phyloP scores from a whole-genome alignment of 2,888 invertebrate species.

The Anticlea derivata region DNA sequence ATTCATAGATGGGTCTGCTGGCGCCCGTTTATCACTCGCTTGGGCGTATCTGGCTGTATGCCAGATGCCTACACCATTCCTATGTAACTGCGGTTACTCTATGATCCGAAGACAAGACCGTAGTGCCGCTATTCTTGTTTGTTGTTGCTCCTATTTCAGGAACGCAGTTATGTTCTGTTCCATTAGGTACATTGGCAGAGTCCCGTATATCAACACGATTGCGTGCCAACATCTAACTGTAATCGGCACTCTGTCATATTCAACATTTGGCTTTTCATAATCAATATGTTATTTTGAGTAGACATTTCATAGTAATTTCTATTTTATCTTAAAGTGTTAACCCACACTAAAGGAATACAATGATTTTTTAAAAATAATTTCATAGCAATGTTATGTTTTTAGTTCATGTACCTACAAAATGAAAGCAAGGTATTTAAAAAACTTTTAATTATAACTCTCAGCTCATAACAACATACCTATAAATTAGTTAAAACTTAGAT shows the following conservation, averaged over 20 bases:
- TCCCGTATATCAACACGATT: slow-evolving; percentile 14
- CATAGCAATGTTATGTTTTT: too few species aligned
- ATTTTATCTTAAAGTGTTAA: too few species aligned
- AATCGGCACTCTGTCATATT: slow-evolving; percentile 7
- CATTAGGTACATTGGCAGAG: slow-evolving; percentile 29
- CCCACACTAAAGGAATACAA: too few species aligned
- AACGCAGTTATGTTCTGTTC: slow-evolving; percentile 20
- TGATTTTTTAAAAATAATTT: too few species aligned
- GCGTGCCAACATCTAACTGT: slow-evolving; percentile 13
- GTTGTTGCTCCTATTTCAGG: slow-evolving; percentile 36
- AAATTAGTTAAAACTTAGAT: slow-evolving; percentile 47
- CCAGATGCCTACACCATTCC: slow-evolving; percentile 38
- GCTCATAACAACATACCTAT: slow-evolving; percentile 61
- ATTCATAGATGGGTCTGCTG: slow-evolving; percentile 42
- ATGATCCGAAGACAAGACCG: slow-evolving; percentile 13
- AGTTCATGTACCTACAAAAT: slow-evolving; percentile 20
- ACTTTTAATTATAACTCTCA: slow-evolving; percentile 74
- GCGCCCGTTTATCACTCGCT: slow-evolving; percentile 47
- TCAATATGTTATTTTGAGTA: slow-evolving; percentile 6
- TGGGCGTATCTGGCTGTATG: slow-evolving; percentile 43
- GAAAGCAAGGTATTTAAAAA: slow-evolving; percentile 46
- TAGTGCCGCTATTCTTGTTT: slow-evolving; percentile 34
- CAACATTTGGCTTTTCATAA: slow-evolving; percentile 22
- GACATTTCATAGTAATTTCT: slow-evolving; percentile 3
- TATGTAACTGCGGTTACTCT: slow-evolving; percentile 35